These are phyloP conservation scores for Prosapia bicincta DNA, from an alignment of 2,888 invertebrate genomes.

Conservation along the genomic window DNA sequence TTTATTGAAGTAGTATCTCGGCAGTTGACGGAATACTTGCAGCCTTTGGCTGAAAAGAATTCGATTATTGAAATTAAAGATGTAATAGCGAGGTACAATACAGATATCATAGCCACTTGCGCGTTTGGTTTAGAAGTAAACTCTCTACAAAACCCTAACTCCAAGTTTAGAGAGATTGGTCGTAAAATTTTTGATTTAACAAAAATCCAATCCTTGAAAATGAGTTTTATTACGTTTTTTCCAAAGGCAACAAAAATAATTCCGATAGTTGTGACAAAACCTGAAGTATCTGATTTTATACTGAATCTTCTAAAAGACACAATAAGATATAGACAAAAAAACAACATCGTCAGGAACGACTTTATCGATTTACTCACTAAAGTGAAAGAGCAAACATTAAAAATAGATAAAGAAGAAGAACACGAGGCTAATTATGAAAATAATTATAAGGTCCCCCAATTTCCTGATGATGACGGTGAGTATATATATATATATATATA, in stretches of 20 bases:
- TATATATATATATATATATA: too few relatives aligned
- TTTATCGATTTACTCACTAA: constrained; percentile 40
- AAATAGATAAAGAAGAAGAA: too few relatives aligned
- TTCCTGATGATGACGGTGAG: too few relatives aligned
- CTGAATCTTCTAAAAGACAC: constrained; percentile 39
- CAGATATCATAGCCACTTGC: constrained; percentile 51
- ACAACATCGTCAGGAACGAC: constrained; percentile 40
- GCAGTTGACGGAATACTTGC: constrained; percentile 43
- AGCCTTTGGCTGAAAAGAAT: constrained; percentile 11
- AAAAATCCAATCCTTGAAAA: too few relatives aligned
- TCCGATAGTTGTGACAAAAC: too few relatives aligned
- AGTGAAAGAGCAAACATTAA: too few relatives aligned
- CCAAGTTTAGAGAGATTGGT: constrained; percentile 46
- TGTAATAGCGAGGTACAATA: constrained; percentile 48
- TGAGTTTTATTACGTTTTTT: too few relatives aligned
- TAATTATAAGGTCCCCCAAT: too few relatives aligned
- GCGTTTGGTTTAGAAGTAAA: constrained; percentile 51
- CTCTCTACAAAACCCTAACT: constrained; percentile 44
- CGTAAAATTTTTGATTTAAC: too few relatives aligned
- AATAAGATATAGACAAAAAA: constrained; percentile 38
- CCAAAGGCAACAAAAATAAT: too few relatives aligned
- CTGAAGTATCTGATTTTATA: constrained; percentile 40
- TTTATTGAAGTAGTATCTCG: too few relatives aligned
- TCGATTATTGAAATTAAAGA: constrained; percentile 46
- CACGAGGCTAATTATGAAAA: too few relatives aligned